phyloP scores from a whole-genome alignment of 1,140 invertebrate species.

The Sminthurides bifidus region DNA sequence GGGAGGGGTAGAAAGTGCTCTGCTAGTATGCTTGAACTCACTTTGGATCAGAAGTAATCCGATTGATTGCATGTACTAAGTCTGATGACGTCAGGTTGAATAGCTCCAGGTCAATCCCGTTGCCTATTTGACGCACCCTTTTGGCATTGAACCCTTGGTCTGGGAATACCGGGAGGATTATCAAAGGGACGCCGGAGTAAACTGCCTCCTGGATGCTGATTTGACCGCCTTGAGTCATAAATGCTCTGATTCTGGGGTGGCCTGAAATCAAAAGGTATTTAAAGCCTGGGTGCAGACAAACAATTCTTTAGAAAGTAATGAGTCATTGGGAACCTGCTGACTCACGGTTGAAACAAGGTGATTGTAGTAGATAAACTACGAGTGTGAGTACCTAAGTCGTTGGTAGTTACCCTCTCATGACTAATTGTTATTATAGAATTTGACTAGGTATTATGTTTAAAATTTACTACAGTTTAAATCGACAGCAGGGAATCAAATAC shows the following conservation, averaged over 20 bases:
- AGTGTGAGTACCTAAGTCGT: neutral
- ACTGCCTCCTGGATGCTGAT: conserved; percentile 17
- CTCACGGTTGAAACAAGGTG: neutral
- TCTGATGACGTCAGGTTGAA: neutral
- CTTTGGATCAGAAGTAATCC: too few relatives aligned
- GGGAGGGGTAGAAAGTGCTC: too few relatives aligned
- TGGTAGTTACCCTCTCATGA: neutral
- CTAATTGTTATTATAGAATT: neutral
- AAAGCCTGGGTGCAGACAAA: neutral
- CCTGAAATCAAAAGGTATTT: neutral
- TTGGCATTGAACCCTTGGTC: conserved; percentile 17
- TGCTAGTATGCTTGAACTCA: too few relatives aligned
- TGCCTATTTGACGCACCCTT: neutral
- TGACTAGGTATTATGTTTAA: neutral
- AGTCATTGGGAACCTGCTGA: too few relatives aligned
- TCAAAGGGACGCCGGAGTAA: conserved; percentile 14
- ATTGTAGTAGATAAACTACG: neutral
- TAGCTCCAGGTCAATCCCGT: conserved; percentile 9
- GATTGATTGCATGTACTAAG: neutral
- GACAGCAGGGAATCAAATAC: neutral
- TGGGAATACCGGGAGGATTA: conserved; percentile 14
- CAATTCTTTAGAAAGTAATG: neutral
- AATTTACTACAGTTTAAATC: neutral
- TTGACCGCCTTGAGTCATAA: conserved; percentile 16
- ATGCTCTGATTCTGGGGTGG: conserved; percentile 16